Evolutionary conservation across 2,113 vertebrate genomes (phyloP).

Genomic region (Mobula hypostoma): DNA sequence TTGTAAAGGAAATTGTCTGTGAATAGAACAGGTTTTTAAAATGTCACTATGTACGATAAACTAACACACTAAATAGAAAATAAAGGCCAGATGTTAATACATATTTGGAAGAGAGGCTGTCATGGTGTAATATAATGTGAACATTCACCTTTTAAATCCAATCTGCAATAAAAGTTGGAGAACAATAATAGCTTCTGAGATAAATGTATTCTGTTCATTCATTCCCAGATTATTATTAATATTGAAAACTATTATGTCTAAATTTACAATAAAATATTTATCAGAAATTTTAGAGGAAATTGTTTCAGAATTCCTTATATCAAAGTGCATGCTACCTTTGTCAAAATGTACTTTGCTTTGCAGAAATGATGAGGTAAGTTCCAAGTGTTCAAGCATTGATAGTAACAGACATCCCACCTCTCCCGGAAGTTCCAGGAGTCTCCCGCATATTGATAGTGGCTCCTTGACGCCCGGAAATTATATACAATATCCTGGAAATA

Average conservation of each 20-base stretch:
- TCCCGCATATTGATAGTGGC: no score
- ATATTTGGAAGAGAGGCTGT: no score
- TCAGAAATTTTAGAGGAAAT: not conserved
- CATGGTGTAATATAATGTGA: not conserved
- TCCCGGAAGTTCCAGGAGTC: no score
- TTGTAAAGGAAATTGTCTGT: not conserved
- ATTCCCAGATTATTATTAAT: not conserved
- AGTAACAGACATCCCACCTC: no score
- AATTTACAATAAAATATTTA: constrained; percentile 6
- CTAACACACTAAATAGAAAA: not conserved
- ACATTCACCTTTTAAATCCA: not conserved
- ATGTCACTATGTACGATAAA: not conserved
- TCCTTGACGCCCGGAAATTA: no score
- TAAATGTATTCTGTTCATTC: not conserved
- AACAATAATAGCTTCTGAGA: not conserved
- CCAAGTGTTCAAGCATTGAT: not conserved
- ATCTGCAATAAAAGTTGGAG: not conserved
- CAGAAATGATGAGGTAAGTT: not conserved
- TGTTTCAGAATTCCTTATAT: not conserved
- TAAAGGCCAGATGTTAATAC: not conserved
- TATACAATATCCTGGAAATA: no score
- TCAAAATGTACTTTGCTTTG: not conserved
- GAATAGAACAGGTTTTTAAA: not conserved
- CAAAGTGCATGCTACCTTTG: not conserved
- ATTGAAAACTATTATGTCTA: not conserved